phyloP scores from a whole-genome alignment of 53 echinoderm and acorn worm genomes.

The Crossaster papposus region DNA sequence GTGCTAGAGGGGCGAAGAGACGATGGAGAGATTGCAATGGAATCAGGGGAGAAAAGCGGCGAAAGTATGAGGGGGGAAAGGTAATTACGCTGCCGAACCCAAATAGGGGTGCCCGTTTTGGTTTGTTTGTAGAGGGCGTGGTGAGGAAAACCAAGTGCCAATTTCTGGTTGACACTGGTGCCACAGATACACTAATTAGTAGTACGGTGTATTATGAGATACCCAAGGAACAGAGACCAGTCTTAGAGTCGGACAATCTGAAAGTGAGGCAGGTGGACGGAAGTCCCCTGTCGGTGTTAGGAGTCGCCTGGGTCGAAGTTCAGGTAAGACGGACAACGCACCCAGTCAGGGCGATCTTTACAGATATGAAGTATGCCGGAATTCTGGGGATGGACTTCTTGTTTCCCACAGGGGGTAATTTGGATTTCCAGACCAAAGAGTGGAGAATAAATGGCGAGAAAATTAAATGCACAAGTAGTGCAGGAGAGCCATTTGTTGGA shows the following conservation, averaged over 20 bases:
- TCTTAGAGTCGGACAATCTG: background rate
- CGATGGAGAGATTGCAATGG: background rate
- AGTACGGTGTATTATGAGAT: conserved; percentile 40
- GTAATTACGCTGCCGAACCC: background rate
- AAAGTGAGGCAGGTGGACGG: conserved; percentile 51
- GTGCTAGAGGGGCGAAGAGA: background rate
- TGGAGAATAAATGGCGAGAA: conserved; percentile 27
- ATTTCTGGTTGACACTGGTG: conserved; percentile 63
- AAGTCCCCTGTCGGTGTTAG: conserved; percentile 28
- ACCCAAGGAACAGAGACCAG: conserved; percentile 29
- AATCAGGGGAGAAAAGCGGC: background rate
- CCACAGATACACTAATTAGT: conserved; percentile 58
- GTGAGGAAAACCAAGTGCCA: conserved; percentile 27
- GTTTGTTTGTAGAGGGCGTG: conserved; percentile 47
- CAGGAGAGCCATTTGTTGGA: conserved; percentile 27
- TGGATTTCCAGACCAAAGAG: conserved; percentile 31
- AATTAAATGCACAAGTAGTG: conserved; percentile 13
- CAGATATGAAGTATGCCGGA: conserved; percentile 50
- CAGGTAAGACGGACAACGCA: conserved; percentile 29
- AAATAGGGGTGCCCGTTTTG: background rate
- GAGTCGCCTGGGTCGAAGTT: conserved; percentile 53
- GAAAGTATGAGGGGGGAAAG: background rate
- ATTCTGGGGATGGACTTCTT: conserved; percentile 53
- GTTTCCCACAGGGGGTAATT: conserved; percentile 4
- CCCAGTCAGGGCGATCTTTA: conserved; percentile 51